These are phyloP conservation scores for Diarsia rubi DNA, from an alignment of 2,888 invertebrate species.

Conservation along the genomic window DNA sequence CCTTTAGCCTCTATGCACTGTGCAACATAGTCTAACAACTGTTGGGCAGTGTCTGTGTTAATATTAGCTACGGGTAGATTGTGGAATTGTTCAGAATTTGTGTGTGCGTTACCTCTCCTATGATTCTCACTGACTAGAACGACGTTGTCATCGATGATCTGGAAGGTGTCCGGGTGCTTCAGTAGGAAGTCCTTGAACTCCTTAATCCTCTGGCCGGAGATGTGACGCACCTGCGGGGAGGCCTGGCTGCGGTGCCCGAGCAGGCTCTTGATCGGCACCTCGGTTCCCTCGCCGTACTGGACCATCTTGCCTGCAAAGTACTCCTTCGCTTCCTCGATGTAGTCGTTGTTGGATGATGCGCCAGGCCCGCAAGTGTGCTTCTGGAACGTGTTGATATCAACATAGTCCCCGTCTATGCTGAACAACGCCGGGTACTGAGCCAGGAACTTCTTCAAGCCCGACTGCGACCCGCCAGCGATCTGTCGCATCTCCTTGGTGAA, in stretches of 20 bases:
- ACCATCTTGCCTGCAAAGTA: constrained; percentile 98
- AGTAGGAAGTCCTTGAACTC: constrained; percentile 97
- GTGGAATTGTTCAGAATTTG: constrained; percentile 92
- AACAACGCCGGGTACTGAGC: constrained; percentile 99
- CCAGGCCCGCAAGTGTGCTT: constrained; percentile 91
- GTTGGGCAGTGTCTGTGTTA: constrained; percentile 96
- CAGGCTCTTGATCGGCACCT: constrained; percentile 99
- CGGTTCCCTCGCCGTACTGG: constrained; percentile 98
- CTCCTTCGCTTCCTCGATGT: constrained; percentile 98
- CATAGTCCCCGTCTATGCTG: constrained; percentile 97
- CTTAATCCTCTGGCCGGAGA: constrained; percentile 97
- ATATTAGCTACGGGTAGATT: constrained; percentile 94
- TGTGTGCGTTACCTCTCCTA: constrained; percentile 92
- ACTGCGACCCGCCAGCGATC: constrained; percentile 98
- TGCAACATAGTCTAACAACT: constrained; percentile 95
- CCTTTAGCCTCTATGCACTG: constrained; percentile 95
- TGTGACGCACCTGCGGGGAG: constrained; percentile 98
- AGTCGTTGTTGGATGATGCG: constrained; percentile 94
- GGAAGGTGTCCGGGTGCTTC: constrained; percentile 96
- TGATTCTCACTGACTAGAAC: constrained; percentile 94
- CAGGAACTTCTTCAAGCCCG: constrained; percentile 98
- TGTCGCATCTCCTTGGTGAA: constrained; percentile 99
- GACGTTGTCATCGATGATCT: constrained; percentile 96
- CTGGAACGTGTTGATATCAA: constrained; percentile 95
- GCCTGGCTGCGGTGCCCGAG: constrained; percentile 99